Evolutionary conservation across 2,888 invertebrate genomes (phyloP).

Genomic region (Drosophila falleni): DNA sequence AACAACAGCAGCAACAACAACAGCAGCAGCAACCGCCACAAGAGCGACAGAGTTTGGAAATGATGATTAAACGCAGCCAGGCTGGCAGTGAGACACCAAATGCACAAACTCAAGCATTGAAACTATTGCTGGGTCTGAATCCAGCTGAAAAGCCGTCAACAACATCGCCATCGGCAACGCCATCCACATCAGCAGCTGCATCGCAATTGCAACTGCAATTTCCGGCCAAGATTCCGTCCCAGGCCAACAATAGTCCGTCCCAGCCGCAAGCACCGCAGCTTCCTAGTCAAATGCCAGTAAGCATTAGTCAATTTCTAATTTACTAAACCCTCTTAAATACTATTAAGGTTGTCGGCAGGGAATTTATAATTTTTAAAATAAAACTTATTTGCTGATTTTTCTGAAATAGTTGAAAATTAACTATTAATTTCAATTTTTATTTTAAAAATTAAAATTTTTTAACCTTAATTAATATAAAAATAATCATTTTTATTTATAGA

Average conservation of each 20-base stretch:
- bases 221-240: slow-evolving; percentile 16
- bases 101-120: slow-evolving; percentile 64
- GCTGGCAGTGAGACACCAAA: slow-evolving; percentile 26
- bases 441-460: too few relatives aligned
- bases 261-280: slow-evolving; percentile 7
- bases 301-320: background rate
- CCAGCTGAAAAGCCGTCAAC: background rate
- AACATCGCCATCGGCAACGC: background rate
- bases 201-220: background rate
- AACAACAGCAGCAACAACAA: too few relatives aligned
- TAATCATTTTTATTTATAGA: slow-evolving; percentile 42
- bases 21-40: background rate
- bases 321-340: too few relatives aligned
- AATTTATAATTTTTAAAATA: too few relatives aligned
- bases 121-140: slow-evolving; percentile 63
- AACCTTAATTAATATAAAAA: too few relatives aligned
- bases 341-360: too few relatives aligned
- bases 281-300: slow-evolving; percentile 55
- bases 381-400: too few relatives aligned
- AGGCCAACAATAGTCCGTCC: background rate
- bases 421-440: too few relatives aligned
- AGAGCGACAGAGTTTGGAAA: slow-evolving; percentile 1
- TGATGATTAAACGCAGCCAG: background rate
- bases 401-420: too few relatives aligned
- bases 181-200: background rate